Percentiles rank a stretch among this genome's conserved stretches.
Conservation (phyloP, 2,888 invertebrate genomes). For the Selenia dentaria region DNA sequence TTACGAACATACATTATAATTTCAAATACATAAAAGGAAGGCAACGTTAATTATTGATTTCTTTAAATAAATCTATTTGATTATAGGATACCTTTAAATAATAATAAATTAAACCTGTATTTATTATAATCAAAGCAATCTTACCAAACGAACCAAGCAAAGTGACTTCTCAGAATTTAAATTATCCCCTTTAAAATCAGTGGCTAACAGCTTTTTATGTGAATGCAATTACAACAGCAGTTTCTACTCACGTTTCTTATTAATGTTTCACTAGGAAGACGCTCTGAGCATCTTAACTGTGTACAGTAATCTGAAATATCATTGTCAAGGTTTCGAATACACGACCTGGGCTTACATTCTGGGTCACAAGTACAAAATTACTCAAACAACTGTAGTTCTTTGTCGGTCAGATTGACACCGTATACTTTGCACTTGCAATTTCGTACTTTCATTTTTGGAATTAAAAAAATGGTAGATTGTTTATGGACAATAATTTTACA, state of each 20-base stretch:
- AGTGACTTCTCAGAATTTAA: not conserved
- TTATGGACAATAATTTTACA: no score
- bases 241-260: constrained; percentile 5
- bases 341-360: constrained; percentile 2
- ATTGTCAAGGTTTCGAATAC: constrained; percentile 10
- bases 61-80: no score
- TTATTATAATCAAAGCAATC: no score
- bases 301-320: constrained; percentile 12
- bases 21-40: no score
- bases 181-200: not conserved
- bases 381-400: constrained; percentile 22
- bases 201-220: not conserved
- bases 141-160: not conserved
- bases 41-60: no score
- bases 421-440: not conserved
- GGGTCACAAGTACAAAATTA: constrained; percentile 15
- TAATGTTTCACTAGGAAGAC: constrained; percentile 1
- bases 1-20: no score
- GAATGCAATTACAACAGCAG: not conserved
- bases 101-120: no score
- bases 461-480: no score
- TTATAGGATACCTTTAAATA: no score
- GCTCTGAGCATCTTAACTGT: constrained; percentile 6
- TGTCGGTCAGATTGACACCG: no score
- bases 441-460: constrained; percentile 12